Evolutionary conservation across 2,113 vertebrate genomes (phyloP).

Genomic region (Malurus elegans): DNA sequence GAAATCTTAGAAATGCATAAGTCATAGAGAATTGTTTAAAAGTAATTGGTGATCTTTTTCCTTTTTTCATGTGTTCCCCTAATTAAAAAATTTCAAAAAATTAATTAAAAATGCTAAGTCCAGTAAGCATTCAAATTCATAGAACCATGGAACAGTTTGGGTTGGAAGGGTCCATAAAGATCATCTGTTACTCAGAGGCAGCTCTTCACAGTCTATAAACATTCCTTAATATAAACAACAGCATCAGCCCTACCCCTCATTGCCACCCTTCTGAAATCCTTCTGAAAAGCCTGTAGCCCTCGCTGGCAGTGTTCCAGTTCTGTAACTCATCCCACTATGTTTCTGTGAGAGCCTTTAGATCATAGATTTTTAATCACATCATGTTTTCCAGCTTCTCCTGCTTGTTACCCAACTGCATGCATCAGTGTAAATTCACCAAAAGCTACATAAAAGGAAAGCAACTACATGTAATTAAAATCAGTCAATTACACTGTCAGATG

Average conservation of each 20-base stretch:
- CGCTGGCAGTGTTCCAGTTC: background rate
- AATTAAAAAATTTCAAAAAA: no score
- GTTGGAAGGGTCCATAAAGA: no score
- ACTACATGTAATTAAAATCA: background rate
- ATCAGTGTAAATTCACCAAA: background rate
- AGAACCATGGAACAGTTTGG: no score
- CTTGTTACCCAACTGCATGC: background rate
- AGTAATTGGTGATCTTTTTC: no score
- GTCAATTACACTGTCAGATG: background rate
- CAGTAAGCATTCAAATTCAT: no score
- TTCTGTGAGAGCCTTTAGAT: background rate
- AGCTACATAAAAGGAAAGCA: background rate
- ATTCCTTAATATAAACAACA: no score
- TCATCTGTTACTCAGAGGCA: background rate
- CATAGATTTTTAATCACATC: background rate
- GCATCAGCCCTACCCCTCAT: background rate
- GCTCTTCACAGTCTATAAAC: no score
- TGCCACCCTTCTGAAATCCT: background rate
- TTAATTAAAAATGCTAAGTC: no score
- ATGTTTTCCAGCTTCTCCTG: background rate
- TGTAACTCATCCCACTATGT: background rate
- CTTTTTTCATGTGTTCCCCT: no score
- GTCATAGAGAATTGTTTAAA: no score
- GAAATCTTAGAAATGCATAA: no score
- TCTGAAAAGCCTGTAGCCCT: background rate